Percentiles rank a stretch among this genome's conserved stretches.
Evolutionary conservation across 2,888 invertebrate species (phyloP).

Genomic region (Heteropelma amictum): DNA sequence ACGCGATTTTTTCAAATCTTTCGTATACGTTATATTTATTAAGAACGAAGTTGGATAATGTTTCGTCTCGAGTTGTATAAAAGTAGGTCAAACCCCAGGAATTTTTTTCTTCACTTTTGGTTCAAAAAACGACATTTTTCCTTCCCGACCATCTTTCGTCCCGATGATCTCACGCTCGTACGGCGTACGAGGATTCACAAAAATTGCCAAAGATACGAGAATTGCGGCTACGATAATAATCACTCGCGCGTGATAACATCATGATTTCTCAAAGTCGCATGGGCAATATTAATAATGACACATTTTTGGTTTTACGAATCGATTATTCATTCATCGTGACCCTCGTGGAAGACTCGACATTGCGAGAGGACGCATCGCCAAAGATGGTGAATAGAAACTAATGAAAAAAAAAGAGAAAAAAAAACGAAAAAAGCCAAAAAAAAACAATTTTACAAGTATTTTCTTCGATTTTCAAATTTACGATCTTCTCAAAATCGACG

Average conservation of each 20-base stretch:
- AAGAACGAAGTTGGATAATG: conserved; percentile 23
- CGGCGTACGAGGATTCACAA: too few species aligned
- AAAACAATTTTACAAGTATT: too few species aligned
- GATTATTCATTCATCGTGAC: conserved; percentile 40
- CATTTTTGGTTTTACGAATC: conserved; percentile 35
- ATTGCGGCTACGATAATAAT: neutral
- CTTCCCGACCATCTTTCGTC: neutral
- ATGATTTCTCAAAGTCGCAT: conserved; percentile 9
- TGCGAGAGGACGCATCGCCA: conserved; percentile 23
- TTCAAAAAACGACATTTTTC: neutral
- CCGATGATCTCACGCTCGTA: conserved; percentile 7
- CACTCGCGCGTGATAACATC: neutral
- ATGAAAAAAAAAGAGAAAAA: neutral
- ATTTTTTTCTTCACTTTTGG: neutral
- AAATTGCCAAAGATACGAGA: neutral
- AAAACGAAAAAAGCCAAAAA: too few species aligned
- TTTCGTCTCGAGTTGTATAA: conserved; percentile 31
- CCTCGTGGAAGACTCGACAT: conserved; percentile 50
- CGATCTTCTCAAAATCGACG: too few species aligned
- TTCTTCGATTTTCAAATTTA: too few species aligned
- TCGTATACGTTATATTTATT: conserved; percentile 21
- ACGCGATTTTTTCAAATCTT: conserved; percentile 1
- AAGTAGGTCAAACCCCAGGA: conserved; percentile 27
- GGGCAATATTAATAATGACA: conserved; percentile 16
- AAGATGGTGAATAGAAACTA: neutral